Base-by-base conservation (phyloP, 1,140 invertebrate species). In the Lordiphosa clarofinis region DNA sequence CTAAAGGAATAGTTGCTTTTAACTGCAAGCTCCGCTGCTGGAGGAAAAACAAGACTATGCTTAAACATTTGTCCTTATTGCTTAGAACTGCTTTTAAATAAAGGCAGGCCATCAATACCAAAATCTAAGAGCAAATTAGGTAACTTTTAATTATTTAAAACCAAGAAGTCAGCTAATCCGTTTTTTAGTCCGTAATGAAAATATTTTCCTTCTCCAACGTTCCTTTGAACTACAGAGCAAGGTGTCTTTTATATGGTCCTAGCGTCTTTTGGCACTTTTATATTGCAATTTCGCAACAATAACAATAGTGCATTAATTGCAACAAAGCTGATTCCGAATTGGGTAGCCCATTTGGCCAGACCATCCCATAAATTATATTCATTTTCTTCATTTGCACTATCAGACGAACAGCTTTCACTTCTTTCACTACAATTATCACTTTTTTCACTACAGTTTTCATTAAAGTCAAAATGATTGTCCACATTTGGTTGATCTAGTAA, bases 71-170 rank as follows among this genome's bases (percentile, higher is more conserved):
- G 46, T 48, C 50, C 55, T 49, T 65, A 42, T 40, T 66, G 46
- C 36, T 55, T 55, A 10, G 50, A 43, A 12, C 44, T 55, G 33
- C 50, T 66, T 65, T 55, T 59, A 38, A 55, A 55, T 50, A 57
- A 28, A 11, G 56, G 63, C 19, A 65, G 37, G 44, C 62, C 55
- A 49, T 58, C 49, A 55, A 58, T 65, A 12, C 50, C 50, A 49
- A 65, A 58, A 11, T 58, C 44, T 50, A 54, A 48, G 10, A 15
- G 11, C 19, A 58, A 40, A 43, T 65, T 38, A n/a, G 43, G 35
- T 21, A 36, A 33, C 11, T 52, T 57, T 40, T 39, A 63, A 44
- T 56, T 15, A 38, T 56, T 56, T 33, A 12, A 44, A 13, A 48
- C 37, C 24, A 65, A 54, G 35, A 65, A 58, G 47, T 65, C 62